phyloP scores from a whole-genome alignment of 2,113 vertebrate genomes.

The Microtus oregoni region DNA sequence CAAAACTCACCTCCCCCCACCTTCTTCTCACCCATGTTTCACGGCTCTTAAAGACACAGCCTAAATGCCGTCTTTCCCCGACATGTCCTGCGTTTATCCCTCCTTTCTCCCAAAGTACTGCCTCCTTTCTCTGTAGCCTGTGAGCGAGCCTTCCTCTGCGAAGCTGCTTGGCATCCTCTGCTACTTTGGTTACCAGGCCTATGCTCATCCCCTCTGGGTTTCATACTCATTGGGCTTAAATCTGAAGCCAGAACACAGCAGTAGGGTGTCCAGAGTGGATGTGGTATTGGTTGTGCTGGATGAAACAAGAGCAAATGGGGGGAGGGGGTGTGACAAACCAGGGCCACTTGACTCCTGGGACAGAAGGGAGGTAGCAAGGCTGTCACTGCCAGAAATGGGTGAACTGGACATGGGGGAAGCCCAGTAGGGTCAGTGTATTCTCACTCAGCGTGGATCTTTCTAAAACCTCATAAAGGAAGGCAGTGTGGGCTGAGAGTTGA shows the following conservation, averaged over 20 bases:
- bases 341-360: neutral
- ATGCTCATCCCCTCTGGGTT: fast-evolving
- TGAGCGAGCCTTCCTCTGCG: neutral
- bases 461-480: neutral
- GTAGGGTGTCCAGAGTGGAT: neutral
- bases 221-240: neutral
- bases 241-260: neutral
- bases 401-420: neutral
- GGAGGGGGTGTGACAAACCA: neutral
- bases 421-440: neutral
- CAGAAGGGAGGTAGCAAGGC: neutral
- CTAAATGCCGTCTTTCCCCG: neutral
- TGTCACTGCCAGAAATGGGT: neutral
- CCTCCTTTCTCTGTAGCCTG: neutral
- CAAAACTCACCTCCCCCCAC: neutral
- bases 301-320: no score
- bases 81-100: neutral
- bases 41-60: neutral
- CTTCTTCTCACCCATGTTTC: neutral
- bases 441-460: neutral
- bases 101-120: neutral
- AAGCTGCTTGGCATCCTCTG: neutral
- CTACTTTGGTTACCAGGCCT: neutral
- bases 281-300: neutral
- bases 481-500: no score